Percentiles rank a stretch among this genome's conserved stretches.
Evolutionary conservation across 2,888 invertebrate genomes (phyloP).

Genomic region (Epirrhoe tristata): DNA sequence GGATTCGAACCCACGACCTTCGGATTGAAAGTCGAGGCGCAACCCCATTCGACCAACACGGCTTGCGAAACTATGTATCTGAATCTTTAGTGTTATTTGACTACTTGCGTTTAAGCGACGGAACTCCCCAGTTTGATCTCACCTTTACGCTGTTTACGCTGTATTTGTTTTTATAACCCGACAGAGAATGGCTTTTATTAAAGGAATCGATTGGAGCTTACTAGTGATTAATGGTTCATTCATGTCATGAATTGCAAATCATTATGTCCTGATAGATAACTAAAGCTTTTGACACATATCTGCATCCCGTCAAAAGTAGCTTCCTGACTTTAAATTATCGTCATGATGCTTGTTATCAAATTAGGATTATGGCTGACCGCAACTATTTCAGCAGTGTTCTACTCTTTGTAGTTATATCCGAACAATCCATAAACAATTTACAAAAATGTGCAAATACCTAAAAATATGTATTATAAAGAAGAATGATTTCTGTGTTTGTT

Average conservation of each 20-base stretch:
- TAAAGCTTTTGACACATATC: not conserved
- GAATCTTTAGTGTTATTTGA: too few relatives aligned
- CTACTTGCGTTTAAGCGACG: not conserved
- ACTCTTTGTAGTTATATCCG: not conserved
- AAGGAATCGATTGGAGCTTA: not conserved
- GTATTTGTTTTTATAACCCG: constrained; percentile 12
- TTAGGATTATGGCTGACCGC: not conserved
- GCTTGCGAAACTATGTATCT: too few relatives aligned
- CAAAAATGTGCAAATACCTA: not conserved
- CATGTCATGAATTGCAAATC: not conserved
- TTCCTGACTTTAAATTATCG: too few relatives aligned
- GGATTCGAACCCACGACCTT: too few relatives aligned
- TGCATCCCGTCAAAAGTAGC: not conserved
- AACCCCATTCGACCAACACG: too few relatives aligned
- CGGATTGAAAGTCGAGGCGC: too few relatives aligned
- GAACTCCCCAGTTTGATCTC: not conserved
- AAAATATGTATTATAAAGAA: too few relatives aligned
- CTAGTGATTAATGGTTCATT: not conserved
- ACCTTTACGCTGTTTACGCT: constrained; percentile 6
- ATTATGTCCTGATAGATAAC: not conserved
- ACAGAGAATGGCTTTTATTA: not conserved
- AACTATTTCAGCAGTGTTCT: not conserved
- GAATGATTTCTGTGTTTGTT: too few relatives aligned
- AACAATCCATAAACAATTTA: not conserved
- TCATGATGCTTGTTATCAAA: not conserved